Percentiles rank a stretch among this genome's conserved stretches.
Conservation (phyloP, 2,797 vertebrate genomes). For the Cryptoprocta ferox region DNA sequence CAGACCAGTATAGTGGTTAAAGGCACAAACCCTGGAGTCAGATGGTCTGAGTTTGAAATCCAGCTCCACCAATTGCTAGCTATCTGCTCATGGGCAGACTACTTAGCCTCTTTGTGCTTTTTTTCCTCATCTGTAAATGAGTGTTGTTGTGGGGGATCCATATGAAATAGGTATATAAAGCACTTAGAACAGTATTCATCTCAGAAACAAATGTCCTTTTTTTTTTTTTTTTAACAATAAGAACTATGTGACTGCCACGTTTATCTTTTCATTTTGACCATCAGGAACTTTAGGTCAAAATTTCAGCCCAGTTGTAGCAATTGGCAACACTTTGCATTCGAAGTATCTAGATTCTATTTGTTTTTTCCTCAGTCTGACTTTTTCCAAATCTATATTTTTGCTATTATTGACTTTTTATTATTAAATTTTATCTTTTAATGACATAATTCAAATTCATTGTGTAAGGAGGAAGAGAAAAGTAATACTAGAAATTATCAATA, state of each 20-base stretch:
- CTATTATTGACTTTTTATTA: neutral
- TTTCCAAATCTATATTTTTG: conserved; percentile 5
- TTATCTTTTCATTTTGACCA: neutral
- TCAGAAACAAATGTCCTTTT: neutral
- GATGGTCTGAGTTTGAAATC: neutral
- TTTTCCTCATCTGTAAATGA: neutral
- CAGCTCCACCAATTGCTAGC: neutral
- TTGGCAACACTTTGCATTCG: neutral
- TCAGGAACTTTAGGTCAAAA: neutral
- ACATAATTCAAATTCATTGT: neutral
- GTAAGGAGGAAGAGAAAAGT: neutral
- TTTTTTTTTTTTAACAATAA: neutral
- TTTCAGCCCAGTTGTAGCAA: neutral
- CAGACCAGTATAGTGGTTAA: neutral
- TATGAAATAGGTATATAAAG: neutral
- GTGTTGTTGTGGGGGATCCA: neutral
- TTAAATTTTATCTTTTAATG: neutral
- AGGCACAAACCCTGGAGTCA: neutral
- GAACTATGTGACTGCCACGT: neutral
- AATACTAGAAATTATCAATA: neutral
- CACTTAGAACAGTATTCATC: neutral
- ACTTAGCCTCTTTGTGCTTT: neutral
- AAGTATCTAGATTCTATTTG: neutral
- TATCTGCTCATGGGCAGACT: neutral
- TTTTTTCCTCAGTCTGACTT: neutral